Evolutionary conservation across 2,113 vertebrate genomes (phyloP).

Genomic region (Pelecanus crispus): DNA sequence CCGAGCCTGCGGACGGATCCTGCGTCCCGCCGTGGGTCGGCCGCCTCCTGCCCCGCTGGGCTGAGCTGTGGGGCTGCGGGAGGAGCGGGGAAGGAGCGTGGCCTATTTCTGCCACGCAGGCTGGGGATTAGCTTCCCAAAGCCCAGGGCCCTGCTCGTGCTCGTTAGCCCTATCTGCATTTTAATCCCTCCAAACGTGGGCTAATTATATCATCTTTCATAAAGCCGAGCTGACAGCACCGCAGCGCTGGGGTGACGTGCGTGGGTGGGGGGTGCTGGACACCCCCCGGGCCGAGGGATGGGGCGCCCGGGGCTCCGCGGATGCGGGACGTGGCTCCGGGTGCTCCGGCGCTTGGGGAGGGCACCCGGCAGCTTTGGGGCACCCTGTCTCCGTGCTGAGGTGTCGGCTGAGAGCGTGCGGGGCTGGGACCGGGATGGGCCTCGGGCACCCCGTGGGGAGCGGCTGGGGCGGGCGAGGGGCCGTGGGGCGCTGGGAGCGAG

Average conservation of each 20-base stretch:
- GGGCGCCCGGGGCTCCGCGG: fast-evolving
- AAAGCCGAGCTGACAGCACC: not conserved
- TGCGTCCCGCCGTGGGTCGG: fast-evolving
- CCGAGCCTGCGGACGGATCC: no score
- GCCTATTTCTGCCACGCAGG: constrained; percentile 1
- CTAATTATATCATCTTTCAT: not conserved
- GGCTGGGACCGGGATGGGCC: fast-evolving
- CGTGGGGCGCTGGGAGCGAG: fast-evolving
- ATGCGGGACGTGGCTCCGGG: fast-evolving
- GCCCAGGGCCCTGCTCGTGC: not conserved
- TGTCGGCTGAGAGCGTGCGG: not conserved
- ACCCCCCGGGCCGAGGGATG: fast-evolving
- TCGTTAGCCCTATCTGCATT: constrained; percentile 14
- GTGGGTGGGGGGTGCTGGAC: not conserved
- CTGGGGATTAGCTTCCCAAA: not conserved
- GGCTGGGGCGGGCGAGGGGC: not conserved
- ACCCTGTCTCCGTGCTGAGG: not conserved
- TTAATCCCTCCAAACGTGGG: constrained; percentile 15
- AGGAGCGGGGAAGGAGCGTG: not conserved
- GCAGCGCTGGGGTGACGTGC: not conserved
- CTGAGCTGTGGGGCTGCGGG: not conserved
- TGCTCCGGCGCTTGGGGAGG: fast-evolving
- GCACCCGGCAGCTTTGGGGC: fast-evolving
- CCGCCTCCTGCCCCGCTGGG: not conserved
- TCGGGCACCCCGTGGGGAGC: not conserved